phyloP scores from a whole-genome alignment of 2,113 vertebrate species.

The Urocynchramus pylzowi region DNA sequence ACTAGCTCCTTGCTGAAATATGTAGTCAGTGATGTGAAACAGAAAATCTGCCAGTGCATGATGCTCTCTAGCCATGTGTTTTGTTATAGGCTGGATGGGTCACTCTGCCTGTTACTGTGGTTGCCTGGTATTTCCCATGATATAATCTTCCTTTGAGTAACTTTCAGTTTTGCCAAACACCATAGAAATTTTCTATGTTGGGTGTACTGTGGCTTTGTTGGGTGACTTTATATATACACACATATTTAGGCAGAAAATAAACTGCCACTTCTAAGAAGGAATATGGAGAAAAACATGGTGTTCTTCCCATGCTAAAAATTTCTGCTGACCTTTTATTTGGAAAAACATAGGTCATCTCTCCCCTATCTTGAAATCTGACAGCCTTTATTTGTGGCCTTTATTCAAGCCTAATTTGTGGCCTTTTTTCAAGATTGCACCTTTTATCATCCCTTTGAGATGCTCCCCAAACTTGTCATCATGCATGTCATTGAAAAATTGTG shows the following conservation, averaged over 20 bases:
- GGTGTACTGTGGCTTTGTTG: background rate
- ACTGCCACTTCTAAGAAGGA: slow-evolving; percentile 26
- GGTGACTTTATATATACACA: background rate
- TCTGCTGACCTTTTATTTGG: slow-evolving; percentile 52
- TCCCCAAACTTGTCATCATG: slow-evolving; percentile 10
- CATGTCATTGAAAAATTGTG: slow-evolving; percentile 4
- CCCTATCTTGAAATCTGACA: slow-evolving; percentile 14
- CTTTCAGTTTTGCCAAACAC: background rate
- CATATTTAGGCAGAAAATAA: slow-evolving; percentile 30
- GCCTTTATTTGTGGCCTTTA: background rate
- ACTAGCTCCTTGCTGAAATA: background rate
- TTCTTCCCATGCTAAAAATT: slow-evolving; percentile 66
- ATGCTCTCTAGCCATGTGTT: background rate
- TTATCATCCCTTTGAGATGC: slow-evolving; percentile 48
- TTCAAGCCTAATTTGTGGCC: background rate
- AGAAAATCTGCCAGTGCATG: background rate
- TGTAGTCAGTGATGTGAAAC: background rate
- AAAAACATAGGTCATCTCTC: slow-evolving; percentile 53
- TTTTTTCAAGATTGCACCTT: slow-evolving; percentile 5
- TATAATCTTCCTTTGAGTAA: background rate
- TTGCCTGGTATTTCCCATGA: background rate
- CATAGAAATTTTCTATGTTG: background rate
- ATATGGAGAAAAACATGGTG: slow-evolving; percentile 38
- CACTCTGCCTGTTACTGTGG: background rate
- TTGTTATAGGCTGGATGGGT: background rate